These are phyloP conservation scores for Harlomillsia oculata DNA, from an alignment of 1,140 invertebrate genomes.

Conservation along the genomic window DNA sequence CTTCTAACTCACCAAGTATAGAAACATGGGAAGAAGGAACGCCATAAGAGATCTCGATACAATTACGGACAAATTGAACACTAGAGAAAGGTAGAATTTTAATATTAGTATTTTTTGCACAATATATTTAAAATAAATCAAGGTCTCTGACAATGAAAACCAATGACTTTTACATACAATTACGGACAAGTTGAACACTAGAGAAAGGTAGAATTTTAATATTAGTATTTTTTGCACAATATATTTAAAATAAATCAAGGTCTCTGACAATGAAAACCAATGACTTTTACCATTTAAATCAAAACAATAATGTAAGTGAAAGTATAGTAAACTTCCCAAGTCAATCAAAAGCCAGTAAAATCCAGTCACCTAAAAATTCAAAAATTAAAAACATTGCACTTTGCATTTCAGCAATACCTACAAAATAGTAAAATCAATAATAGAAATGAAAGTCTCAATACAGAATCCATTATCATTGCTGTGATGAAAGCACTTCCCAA, in stretches of 20 bases:
- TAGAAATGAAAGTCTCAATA: background rate
- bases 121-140: background rate
- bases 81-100: background rate
- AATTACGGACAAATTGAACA: background rate
- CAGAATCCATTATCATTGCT: conserved; percentile 10
- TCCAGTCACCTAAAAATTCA: conserved; percentile 1
- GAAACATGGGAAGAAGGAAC: background rate
- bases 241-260: too few relatives aligned
- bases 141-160: background rate
- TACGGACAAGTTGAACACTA: background rate
- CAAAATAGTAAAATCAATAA: background rate
- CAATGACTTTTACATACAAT: background rate
- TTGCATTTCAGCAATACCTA: background rate
- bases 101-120: background rate
- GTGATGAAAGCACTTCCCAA: conserved; percentile 15
- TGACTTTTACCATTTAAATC: too few relatives aligned
- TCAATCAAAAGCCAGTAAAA: conserved; percentile 21
- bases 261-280: too few relatives aligned
- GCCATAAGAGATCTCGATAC: background rate
- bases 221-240: background rate
- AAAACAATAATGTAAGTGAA: conserved; percentile 1
- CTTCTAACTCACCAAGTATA: conserved; percentile 3
- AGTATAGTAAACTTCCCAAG: conserved; percentile 2
- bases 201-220: background rate
- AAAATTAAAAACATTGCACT: conserved; percentile 1